These are phyloP conservation scores for Ichneumon xanthorius DNA, from an alignment of 2,888 invertebrate genomes.

Conservation along the genomic window DNA sequence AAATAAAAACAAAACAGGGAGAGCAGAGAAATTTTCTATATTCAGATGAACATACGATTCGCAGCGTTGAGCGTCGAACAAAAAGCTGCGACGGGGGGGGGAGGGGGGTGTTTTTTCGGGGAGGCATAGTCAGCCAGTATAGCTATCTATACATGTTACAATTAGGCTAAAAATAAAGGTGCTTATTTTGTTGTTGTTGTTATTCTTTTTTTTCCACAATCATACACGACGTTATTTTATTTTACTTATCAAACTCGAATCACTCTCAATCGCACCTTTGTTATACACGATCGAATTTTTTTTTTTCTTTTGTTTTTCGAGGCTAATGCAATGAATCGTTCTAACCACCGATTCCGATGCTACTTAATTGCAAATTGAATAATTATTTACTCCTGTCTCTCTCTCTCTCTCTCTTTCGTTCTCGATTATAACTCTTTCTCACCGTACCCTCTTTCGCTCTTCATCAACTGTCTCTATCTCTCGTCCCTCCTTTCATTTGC, in stretches of 20 bases:
- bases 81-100: slow-evolving; percentile 38
- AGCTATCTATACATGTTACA: slow-evolving; percentile 78
- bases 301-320: slow-evolving; percentile 47
- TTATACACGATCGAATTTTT: slow-evolving; percentile 67
- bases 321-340: slow-evolving; percentile 73
- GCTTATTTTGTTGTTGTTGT: slow-evolving; percentile 72
- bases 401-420: slow-evolving; percentile 10
- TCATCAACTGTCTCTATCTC: slow-evolving; percentile 36
- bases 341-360: slow-evolving; percentile 66
- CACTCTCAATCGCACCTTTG: slow-evolving; percentile 72
- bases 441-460: slow-evolving; percentile 36
- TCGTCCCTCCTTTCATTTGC: slow-evolving; percentile 37
- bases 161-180: slow-evolving; percentile 79
- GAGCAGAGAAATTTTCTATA: slow-evolving; percentile 29
- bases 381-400: slow-evolving; percentile 70
- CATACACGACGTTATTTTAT: slow-evolving; percentile 70
- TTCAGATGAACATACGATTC: slow-evolving; percentile 27
- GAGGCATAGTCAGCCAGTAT: slow-evolving; percentile 58
- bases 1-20: slow-evolving; percentile 4
- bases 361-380: slow-evolving; percentile 72
- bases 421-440: slow-evolving; percentile 7
- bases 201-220: slow-evolving; percentile 62
- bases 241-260: slow-evolving; percentile 76
- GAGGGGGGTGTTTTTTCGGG: slow-evolving; percentile 19
- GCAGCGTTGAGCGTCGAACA: slow-evolving; percentile 31